Evolutionary conservation across 2,113 vertebrate genomes (phyloP).

Genomic region (Brachypteracias leptosomus): DNA sequence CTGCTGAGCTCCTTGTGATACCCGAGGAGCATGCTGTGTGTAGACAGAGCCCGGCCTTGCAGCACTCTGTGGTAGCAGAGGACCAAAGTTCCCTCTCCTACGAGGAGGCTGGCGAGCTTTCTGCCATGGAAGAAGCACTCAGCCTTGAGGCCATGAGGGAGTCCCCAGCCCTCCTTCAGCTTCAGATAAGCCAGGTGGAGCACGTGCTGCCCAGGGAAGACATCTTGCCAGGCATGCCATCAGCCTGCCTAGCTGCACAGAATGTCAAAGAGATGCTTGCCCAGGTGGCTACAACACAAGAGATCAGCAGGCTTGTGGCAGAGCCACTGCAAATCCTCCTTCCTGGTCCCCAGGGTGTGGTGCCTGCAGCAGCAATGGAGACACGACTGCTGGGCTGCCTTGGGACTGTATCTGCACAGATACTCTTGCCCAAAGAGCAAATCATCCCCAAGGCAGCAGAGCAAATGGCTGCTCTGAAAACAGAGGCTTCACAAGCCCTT

Average conservation of each 20-base stretch:
- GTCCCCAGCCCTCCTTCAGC: conserved; percentile 41
- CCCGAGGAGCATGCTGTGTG: conserved; percentile 3
- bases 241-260: conserved; percentile 57
- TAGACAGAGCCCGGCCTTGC: conserved; percentile 50
- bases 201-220: conserved; percentile 77
- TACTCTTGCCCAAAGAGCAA: conserved; percentile 75
- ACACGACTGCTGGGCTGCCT: conserved; percentile 40
- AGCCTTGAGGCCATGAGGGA: conserved; percentile 66
- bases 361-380: conserved; percentile 55
- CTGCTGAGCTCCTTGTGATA: conserved; percentile 79
- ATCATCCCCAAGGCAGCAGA: conserved; percentile 18
- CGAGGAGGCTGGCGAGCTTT: conserved; percentile 59
- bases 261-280: conserved; percentile 69
- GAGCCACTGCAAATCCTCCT: conserved; percentile 66
- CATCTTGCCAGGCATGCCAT: conserved; percentile 49
- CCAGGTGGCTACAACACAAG: conserved; percentile 63
- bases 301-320: conserved; percentile 59
- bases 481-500: conserved; percentile 73
- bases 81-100: conserved; percentile 62
- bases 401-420: conserved; percentile 58
- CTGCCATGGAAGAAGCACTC: background rate
- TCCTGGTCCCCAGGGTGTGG: conserved; percentile 15
- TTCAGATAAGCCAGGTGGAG: conserved; percentile 63
- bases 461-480: conserved; percentile 72
- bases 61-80: conserved; percentile 62